Conservation (phyloP, 1,140 invertebrate genomes). For the Bombus difficillimus region DNA sequence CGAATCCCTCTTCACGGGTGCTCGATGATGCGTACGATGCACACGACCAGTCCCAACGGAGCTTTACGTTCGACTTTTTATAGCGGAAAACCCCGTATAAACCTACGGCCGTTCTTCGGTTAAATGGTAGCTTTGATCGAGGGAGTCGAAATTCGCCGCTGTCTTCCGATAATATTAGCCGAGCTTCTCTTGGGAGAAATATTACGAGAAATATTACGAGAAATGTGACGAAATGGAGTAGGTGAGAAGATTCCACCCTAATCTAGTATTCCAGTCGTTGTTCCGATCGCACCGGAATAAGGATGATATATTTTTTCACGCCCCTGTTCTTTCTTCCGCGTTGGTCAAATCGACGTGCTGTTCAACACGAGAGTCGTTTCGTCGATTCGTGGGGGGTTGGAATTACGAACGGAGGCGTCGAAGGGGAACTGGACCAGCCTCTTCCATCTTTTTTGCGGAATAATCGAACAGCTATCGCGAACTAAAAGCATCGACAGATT, state of each 20-base stretch:
- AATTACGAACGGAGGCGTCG: too few relatives aligned
- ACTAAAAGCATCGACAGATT: too few relatives aligned
- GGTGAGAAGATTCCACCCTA: not conserved
- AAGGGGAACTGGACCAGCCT: too few relatives aligned
- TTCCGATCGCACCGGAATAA: too few relatives aligned
- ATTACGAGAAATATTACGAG: not conserved
- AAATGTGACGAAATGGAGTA: not conserved
- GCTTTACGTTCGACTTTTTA: constrained; percentile 24
- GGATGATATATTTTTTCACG: too few relatives aligned
- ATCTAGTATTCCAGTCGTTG: not conserved
- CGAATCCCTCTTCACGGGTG: constrained; percentile 28
- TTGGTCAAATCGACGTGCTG: too few relatives aligned
- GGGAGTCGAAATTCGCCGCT: not conserved
- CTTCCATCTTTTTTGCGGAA: too few relatives aligned
- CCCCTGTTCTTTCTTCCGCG: too few relatives aligned
- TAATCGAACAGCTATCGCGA: too few relatives aligned
- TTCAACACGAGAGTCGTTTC: too few relatives aligned
- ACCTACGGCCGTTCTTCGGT: not conserved
- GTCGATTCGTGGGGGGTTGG: too few relatives aligned
- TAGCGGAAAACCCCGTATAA: not conserved
- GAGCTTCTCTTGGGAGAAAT: not conserved
- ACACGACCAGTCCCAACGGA: constrained; percentile 29
- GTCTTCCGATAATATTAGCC: constrained; percentile 1
- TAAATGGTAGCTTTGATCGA: not conserved
- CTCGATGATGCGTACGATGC: constrained; percentile 40